Evolutionary conservation across 2,888 invertebrate species (phyloP).

Genomic region (Willowsia nigromaculata): DNA sequence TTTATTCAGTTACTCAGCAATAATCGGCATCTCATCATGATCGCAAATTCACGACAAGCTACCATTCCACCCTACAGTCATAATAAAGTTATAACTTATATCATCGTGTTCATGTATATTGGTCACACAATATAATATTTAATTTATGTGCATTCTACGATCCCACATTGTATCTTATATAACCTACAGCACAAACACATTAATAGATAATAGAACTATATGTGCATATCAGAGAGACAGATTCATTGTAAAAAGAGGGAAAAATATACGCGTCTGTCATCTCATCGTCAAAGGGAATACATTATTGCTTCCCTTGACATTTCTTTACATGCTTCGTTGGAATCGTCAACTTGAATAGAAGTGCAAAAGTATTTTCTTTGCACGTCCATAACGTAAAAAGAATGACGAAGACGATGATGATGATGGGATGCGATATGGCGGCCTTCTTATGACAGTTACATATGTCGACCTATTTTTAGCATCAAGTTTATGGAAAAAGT

Average conservation of each 20-base stretch:
- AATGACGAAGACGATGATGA: neutral
- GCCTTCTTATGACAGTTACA: conserved; percentile 65
- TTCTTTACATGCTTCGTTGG: conserved; percentile 62
- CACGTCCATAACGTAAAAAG: neutral
- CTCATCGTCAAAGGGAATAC: conserved; percentile 56
- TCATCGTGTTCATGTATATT: too few species aligned
- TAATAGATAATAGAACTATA: too few species aligned
- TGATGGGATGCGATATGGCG: conserved; percentile 21
- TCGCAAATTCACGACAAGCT: too few species aligned
- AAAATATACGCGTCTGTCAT: conserved; percentile 58
- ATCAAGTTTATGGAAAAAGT: conserved; percentile 54
- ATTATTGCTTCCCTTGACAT: conserved; percentile 63
- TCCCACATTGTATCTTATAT: too few species aligned
- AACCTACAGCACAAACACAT: too few species aligned
- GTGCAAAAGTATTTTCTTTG: neutral
- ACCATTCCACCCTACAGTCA: too few species aligned
- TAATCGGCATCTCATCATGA: too few species aligned
- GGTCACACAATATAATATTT: too few species aligned
- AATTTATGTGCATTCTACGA: too few species aligned
- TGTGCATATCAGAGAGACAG: too few species aligned
- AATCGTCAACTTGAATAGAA: conserved; percentile 60
- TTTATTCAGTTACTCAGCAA: too few species aligned
- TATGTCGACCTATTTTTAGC: conserved; percentile 63
- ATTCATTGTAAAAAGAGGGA: neutral
- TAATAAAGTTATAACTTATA: too few species aligned